Evolutionary conservation across 2,888 invertebrate genomes (phyloP).

Genomic region (Lissocephala sabroskyi): DNA sequence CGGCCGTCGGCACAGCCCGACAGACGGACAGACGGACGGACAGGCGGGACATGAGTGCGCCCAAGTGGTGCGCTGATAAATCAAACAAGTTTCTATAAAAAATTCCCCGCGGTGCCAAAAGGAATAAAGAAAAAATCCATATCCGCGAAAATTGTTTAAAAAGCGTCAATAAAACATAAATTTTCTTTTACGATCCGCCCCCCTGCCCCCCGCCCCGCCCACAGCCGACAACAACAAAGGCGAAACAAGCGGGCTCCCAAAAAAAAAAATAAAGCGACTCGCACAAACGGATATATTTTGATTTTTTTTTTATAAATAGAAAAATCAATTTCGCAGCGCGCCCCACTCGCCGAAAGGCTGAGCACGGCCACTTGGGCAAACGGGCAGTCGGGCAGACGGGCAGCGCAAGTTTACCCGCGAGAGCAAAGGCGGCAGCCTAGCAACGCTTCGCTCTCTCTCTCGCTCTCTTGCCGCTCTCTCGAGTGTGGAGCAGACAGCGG

Average conservation of each 20-base stretch:
- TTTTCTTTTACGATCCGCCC: constrained; percentile 48
- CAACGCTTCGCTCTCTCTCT: constrained; percentile 18
- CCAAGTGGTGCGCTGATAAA: constrained; percentile 52
- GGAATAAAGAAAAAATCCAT: constrained; percentile 10
- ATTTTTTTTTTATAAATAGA: constrained; percentile 64
- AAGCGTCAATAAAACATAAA: constrained; percentile 59
- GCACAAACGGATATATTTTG: constrained; percentile 58
- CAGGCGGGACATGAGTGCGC: constrained; percentile 14
- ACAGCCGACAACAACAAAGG: constrained; percentile 24
- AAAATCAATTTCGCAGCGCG: constrained; percentile 65
- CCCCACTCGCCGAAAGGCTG: constrained; percentile 29
- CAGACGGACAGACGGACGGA: not conserved
- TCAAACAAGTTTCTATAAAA: constrained; percentile 58
- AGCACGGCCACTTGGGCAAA: constrained; percentile 5
- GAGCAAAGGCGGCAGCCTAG: not conserved
- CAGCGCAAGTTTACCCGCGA: constrained; percentile 14
- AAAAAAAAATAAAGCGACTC: constrained; percentile 17
- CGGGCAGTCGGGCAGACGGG: constrained; percentile 2
- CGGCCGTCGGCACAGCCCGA: not conserved
- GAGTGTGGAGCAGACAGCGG: too few relatives aligned
- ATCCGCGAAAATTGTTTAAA: constrained; percentile 6
- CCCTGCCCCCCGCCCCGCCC: too few relatives aligned
- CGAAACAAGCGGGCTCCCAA: constrained; percentile 1
- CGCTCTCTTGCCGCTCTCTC: too few relatives aligned
- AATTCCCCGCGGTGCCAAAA: constrained; percentile 12